phyloP scores from a whole-genome alignment of 37 sponge, comb jelly and placozoan genomes.

The Cladorhizidae sp. region DNA sequence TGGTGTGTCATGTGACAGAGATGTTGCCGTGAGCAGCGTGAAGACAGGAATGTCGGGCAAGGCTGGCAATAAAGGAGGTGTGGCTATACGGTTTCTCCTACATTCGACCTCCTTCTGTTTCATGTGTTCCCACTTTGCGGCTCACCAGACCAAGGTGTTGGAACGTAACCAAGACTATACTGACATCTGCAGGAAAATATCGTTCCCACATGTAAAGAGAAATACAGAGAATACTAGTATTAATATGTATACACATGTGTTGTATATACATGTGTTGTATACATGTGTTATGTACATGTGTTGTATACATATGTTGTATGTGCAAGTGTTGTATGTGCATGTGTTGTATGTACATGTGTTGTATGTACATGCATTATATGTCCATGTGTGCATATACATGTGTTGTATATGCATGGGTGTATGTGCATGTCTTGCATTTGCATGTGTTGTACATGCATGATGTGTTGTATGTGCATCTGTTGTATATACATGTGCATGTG shows the following conservation, averaged over 20 bases:
- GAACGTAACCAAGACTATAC: constrained; percentile 92
- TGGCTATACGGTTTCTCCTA: constrained; percentile 89
- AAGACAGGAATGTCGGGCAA: constrained; percentile 97
- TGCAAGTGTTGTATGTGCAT: no score
- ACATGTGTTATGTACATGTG: not conserved
- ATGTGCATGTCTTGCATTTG: no score
- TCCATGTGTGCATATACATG: no score
- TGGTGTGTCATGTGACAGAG: constrained; percentile 31
- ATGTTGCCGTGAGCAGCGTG: constrained; percentile 81
- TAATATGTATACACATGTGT: not conserved
- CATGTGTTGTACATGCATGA: no score
- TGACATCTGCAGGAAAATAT: constrained; percentile 78
- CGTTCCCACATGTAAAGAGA: constrained; percentile 62
- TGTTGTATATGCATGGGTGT: no score
- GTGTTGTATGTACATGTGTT: no score
- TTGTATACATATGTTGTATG: no score
- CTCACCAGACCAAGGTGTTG: constrained; percentile 87
- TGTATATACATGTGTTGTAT: not conserved
- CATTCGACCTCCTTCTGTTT: constrained; percentile 90
- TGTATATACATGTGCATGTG: no score
- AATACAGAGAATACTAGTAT: not conserved
- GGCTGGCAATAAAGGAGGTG: constrained; percentile 98
- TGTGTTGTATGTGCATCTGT: no score
- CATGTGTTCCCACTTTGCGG: constrained; percentile 98
- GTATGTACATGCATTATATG: no score